phyloP scores from a whole-genome alignment of 2,797 vertebrate species.

The Oceanodroma leucorhoa region DNA sequence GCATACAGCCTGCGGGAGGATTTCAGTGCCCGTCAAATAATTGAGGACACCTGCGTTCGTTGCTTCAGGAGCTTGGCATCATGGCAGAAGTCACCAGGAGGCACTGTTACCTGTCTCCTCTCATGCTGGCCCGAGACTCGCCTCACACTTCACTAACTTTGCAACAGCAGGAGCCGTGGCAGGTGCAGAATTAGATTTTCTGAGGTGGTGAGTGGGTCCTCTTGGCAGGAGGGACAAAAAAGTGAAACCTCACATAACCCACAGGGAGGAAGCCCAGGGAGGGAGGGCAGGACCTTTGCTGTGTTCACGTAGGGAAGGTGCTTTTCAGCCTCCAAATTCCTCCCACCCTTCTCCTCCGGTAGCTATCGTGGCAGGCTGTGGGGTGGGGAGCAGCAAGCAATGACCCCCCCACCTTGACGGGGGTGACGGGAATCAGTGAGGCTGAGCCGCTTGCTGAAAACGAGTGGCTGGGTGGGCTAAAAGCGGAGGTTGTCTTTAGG shows the following conservation, averaged over 20 bases:
- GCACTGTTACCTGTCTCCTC: neutral
- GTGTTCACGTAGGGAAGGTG: accelerated
- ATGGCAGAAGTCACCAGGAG: neutral
- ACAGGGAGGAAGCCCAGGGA: neutral
- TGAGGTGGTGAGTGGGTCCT: neutral
- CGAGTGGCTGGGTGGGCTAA: neutral
- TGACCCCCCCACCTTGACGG: accelerated
- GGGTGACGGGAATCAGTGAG: neutral
- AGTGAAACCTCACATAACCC: neutral
- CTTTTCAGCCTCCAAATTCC: neutral
- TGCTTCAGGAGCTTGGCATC: neutral
- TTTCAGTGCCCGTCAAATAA: neutral
- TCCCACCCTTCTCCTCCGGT: neutral
- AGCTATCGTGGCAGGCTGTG: neutral
- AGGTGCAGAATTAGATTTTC: neutral
- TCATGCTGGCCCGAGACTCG: accelerated
- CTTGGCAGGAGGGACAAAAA: neutral
- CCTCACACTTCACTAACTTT: neutral
- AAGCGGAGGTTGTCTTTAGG: neutral
- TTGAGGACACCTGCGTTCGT: accelerated
- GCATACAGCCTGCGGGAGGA: neutral
- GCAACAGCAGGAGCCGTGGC: neutral
- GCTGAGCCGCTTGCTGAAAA: neutral
- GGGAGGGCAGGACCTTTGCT: accelerated
- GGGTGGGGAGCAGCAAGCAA: neutral